Conservation (phyloP, 2,113 vertebrate genomes). For the Gymnocephalus cernua region DNA sequence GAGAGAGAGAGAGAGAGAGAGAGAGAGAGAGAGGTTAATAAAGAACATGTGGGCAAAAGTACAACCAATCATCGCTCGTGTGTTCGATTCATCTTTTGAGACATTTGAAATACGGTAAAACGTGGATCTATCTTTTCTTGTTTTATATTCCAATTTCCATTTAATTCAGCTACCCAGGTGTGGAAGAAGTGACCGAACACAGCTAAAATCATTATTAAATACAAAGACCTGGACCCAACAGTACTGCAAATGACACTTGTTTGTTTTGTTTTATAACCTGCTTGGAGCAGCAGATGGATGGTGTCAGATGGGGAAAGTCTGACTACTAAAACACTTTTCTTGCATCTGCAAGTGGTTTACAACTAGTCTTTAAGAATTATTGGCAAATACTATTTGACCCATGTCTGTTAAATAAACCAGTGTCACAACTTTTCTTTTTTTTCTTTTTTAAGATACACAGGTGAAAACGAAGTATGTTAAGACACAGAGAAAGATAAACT, state of each 20-base stretch:
- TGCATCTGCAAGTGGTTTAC: neutral
- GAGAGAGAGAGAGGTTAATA: slow-evolving; percentile 50
- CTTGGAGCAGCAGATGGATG: slow-evolving; percentile 26
- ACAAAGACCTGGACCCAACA: slow-evolving; percentile 54
- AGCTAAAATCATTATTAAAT: slow-evolving; percentile 66
- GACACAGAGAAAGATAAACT: slow-evolving; percentile 62
- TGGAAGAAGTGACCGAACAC: slow-evolving; percentile 40
- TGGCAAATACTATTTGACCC: slow-evolving; percentile 53
- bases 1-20: slow-evolving; percentile 18
- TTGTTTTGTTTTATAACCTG: slow-evolving; percentile 16
- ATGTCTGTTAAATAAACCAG: slow-evolving; percentile 77
- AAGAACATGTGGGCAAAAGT: slow-evolving; percentile 55
- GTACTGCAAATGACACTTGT: slow-evolving; percentile 51
- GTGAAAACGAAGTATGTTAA: slow-evolving; percentile 69
- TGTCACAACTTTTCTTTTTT: slow-evolving; percentile 69
- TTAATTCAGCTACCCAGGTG: slow-evolving; percentile 33
- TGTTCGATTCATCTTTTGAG: slow-evolving; percentile 53
- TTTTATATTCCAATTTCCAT: slow-evolving; percentile 25
- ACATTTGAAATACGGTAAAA: slow-evolving; percentile 55
- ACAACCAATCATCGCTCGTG: slow-evolving; percentile 60
- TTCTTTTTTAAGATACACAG: slow-evolving; percentile 49
- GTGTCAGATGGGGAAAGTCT: neutral
- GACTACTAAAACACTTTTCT: neutral
- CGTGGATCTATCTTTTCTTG: slow-evolving; percentile 9
- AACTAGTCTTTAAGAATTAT: slow-evolving; percentile 26